Evolutionary conservation across 2,113 vertebrate genomes (phyloP).

Genomic region (Dryoscopus gambensis): DNA sequence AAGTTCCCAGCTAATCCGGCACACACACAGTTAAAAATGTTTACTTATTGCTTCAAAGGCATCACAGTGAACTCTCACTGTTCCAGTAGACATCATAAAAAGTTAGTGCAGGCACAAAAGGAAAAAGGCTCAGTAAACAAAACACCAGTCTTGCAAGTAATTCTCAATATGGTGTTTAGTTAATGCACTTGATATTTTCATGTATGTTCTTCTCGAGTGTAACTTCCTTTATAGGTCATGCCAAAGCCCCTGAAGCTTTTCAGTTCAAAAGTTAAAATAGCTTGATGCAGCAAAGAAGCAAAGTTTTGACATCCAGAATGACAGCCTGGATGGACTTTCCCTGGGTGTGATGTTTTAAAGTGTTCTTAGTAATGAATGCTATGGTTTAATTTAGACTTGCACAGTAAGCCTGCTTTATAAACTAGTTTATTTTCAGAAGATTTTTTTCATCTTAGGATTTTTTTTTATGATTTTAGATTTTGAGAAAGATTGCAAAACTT

Average conservation of each 20-base stretch:
- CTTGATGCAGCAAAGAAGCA: not conserved
- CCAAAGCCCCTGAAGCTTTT: not conserved
- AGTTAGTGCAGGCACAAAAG: not conserved
- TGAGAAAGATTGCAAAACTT: not conserved
- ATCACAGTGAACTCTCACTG: not conserved
- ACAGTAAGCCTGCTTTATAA: not conserved
- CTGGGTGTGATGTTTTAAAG: not conserved
- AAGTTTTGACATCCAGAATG: not conserved
- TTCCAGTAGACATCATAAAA: not conserved
- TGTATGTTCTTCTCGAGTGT: not conserved
- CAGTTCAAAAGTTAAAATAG: not conserved
- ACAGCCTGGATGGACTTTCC: not conserved
- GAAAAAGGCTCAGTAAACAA: not conserved
- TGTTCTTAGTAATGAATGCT: not conserved
- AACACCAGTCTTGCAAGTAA: not conserved
- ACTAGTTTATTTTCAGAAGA: not conserved
- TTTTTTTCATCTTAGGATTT: not conserved
- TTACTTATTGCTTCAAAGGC: not conserved
- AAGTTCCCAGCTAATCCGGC: not conserved
- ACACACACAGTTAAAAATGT: not conserved
- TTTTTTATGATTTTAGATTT: not conserved
- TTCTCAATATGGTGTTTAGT: not conserved
- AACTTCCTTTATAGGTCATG: not conserved
- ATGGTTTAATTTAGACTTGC: not conserved
- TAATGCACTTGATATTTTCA: not conserved